phyloP scores from a whole-genome alignment of 2,113 vertebrate genomes.

The Corythaeola cristata region DNA sequence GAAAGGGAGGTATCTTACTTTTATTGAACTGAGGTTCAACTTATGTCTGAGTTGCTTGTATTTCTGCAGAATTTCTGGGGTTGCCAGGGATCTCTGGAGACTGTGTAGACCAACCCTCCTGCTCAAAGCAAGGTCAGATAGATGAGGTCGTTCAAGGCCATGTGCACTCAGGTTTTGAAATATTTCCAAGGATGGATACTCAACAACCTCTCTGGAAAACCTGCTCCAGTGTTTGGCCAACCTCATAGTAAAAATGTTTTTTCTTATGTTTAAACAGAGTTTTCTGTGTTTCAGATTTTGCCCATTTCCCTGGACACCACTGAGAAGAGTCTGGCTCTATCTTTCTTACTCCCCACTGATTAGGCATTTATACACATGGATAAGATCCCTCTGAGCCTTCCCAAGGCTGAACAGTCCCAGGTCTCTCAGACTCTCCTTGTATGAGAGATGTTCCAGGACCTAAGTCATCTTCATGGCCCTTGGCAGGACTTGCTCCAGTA shows the following conservation, averaged over 20 bases:
- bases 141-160: not conserved
- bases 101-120: not conserved
- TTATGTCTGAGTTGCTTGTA: not conserved
- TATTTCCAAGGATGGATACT: not conserved
- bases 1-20: not conserved
- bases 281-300: not conserved
- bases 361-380: not conserved
- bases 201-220: not conserved
- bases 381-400: not conserved
- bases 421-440: not conserved
- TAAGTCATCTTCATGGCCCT: not conserved
- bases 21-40: not conserved
- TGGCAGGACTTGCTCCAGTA: not conserved
- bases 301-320: not conserved
- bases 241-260: not conserved
- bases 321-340: not conserved
- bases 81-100: not conserved
- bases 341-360: fast-evolving
- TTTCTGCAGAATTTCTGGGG: not conserved
- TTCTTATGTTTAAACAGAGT: not conserved
- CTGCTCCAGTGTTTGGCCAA: not conserved
- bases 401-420: not conserved
- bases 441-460: not conserved
- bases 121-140: not conserved
- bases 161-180: not conserved